Evolutionary conservation across 1,140 invertebrate genomes (phyloP).

Genomic region (Lamellibrachia luymesi): DNA sequence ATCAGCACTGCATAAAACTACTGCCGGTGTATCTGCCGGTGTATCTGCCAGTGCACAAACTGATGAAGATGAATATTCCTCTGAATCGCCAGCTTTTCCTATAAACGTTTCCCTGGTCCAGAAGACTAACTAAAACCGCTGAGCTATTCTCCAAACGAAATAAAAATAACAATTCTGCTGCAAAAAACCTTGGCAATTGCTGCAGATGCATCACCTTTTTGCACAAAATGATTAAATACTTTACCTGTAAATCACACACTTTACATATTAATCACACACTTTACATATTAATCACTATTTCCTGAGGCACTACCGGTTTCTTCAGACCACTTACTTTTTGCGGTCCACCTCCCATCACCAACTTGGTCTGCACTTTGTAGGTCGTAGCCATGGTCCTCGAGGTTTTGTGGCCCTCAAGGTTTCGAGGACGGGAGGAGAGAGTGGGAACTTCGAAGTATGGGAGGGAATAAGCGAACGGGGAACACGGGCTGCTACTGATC

Average conservation of each 20-base stretch:
- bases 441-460: too few relatives aligned
- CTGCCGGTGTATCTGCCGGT: too few relatives aligned
- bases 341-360: neutral
- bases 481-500: neutral
- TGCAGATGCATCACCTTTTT: neutral
- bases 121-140: neutral
- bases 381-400: neutral
- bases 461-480: neutral
- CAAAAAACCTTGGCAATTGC: neutral
- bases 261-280: neutral
- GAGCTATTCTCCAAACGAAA: neutral
- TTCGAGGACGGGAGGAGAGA: neutral
- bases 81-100: neutral
- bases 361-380: neutral
- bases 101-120: neutral
- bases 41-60: too few relatives aligned
- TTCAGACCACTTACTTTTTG: neutral
- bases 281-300: neutral
- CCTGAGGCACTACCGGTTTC: neutral
- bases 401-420: neutral
- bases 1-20: too few relatives aligned
- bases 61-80: too few relatives aligned
- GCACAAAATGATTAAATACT: neutral
- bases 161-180: neutral
- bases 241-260: neutral